Percentiles rank a stretch among this genome's conserved stretches.
Conservation (phyloP, 2,888 invertebrate genomes). For the Drosophila longiperda region DNA sequence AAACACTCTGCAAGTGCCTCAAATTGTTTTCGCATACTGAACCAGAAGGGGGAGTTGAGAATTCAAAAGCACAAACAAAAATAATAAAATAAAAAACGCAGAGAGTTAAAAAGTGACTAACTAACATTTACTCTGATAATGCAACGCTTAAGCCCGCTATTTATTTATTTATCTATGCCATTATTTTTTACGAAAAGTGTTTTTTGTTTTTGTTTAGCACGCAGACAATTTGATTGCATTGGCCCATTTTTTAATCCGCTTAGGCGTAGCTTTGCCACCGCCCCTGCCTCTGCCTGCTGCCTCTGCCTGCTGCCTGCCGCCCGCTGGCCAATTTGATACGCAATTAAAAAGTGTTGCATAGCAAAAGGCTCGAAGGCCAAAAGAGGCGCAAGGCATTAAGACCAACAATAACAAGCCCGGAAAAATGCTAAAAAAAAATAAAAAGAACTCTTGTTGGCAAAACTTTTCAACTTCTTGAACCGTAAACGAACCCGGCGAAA, state of each 20-base stretch:
- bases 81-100: not conserved
- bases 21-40: slow-evolving; percentile 2
- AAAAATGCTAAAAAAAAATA: slow-evolving; percentile 8
- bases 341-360: slow-evolving; percentile 69
- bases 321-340: slow-evolving; percentile 49
- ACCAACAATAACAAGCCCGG: slow-evolving; percentile 22
- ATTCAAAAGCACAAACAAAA: not conserved
- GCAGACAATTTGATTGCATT: slow-evolving; percentile 43
- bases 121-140: slow-evolving; percentile 46
- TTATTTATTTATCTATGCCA: slow-evolving; percentile 59
- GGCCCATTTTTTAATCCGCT: slow-evolving; percentile 64
- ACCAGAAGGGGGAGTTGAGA: not conserved
- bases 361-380: slow-evolving; percentile 32
- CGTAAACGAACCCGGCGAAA: slow-evolving; percentile 16
- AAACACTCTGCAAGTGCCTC: not conserved
- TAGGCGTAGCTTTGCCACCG: slow-evolving; percentile 36
- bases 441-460: slow-evolving; percentile 6
- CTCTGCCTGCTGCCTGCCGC: slow-evolving; percentile 3
- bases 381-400: slow-evolving; percentile 22
- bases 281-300: slow-evolving; percentile 1
- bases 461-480: slow-evolving; percentile 27
- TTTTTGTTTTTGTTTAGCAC: slow-evolving; percentile 7
- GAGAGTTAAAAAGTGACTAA: slow-evolving; percentile 25
- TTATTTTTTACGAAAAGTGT: slow-evolving; percentile 3
- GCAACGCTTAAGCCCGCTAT: slow-evolving; percentile 48